Evolutionary conservation across 2,113 vertebrate genomes (phyloP).

Genomic region (Mungos mungo): DNA sequence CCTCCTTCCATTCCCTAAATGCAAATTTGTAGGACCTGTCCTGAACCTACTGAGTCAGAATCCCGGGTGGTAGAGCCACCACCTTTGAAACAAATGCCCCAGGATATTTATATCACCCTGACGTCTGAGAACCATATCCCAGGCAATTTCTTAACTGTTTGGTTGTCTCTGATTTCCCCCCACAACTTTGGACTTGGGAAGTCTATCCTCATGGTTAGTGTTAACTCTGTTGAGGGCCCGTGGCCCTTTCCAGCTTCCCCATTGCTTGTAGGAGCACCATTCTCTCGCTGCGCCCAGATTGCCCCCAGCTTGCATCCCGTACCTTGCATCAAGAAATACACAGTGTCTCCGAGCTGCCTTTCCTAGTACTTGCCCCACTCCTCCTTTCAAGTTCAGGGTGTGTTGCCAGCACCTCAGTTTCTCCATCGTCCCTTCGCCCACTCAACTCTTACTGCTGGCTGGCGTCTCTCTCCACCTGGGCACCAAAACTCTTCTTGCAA

Average conservation of each 20-base stretch:
- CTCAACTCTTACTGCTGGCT: background rate
- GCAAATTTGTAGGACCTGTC: background rate
- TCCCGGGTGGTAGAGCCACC: background rate
- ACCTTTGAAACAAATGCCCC: background rate
- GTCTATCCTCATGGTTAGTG: background rate
- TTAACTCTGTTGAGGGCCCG: fast-evolving
- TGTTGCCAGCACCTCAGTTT: background rate
- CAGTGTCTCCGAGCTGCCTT: background rate
- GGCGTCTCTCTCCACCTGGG: background rate
- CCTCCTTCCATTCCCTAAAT: background rate
- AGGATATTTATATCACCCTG: background rate
- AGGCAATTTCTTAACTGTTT: background rate
- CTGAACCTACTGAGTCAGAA: background rate
- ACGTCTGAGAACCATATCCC: background rate
- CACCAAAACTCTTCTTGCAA: background rate
- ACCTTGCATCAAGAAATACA: background rate
- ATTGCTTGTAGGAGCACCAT: background rate
- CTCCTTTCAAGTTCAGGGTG: background rate
- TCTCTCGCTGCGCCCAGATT: background rate
- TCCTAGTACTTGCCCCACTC: background rate
- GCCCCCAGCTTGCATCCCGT: background rate
- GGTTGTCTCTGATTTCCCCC: background rate
- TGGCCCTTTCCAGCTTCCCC: background rate
- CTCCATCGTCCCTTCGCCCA: background rate
- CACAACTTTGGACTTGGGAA: background rate